phyloP scores from a whole-genome alignment of 2,888 invertebrate species.

The Cryptocheilus praepositus region DNA sequence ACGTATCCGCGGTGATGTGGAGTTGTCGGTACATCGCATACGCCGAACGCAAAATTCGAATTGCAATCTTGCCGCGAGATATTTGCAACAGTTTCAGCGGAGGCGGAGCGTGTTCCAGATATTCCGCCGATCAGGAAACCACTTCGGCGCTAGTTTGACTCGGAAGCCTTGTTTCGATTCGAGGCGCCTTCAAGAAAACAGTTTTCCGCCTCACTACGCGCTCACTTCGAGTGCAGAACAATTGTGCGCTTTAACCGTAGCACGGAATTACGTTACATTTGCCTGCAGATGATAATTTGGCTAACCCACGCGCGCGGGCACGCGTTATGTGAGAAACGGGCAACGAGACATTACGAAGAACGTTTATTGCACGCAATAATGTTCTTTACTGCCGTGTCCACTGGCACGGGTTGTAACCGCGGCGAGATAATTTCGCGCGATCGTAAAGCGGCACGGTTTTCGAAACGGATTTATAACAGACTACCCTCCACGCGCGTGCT shows the following conservation, averaged over 20 bases:
- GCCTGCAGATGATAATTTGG: background rate
- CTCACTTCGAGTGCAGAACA: conserved; percentile 2
- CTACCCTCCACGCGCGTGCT: too few species aligned
- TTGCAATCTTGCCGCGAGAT: too few species aligned
- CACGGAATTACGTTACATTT: conserved; percentile 9
- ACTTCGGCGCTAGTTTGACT: conserved; percentile 23
- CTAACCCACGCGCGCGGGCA: background rate
- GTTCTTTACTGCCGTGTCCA: conserved; percentile 30
- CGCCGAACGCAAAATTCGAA: too few species aligned
- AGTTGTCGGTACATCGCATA: too few species aligned
- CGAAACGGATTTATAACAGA: too few species aligned
- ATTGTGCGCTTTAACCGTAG: conserved; percentile 15
- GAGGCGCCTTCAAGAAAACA: conserved; percentile 3
- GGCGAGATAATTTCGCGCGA: conserved; percentile 9
- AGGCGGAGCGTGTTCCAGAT: too few species aligned
- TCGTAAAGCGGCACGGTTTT: conserved; percentile 1
- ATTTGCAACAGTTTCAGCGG: too few species aligned
- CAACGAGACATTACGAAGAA: background rate
- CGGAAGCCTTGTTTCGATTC: conserved; percentile 30
- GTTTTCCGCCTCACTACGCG: conserved; percentile 9
- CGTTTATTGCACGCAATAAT: conserved; percentile 36
- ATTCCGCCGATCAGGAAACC: conserved; percentile 24
- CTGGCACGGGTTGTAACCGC: background rate
- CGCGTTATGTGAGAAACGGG: background rate
- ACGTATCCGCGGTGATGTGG: too few species aligned